These are phyloP conservation scores for Triplophysa bombifrons DNA, from an alignment of 2,797 vertebrate genomes.

Conservation along the genomic window DNA sequence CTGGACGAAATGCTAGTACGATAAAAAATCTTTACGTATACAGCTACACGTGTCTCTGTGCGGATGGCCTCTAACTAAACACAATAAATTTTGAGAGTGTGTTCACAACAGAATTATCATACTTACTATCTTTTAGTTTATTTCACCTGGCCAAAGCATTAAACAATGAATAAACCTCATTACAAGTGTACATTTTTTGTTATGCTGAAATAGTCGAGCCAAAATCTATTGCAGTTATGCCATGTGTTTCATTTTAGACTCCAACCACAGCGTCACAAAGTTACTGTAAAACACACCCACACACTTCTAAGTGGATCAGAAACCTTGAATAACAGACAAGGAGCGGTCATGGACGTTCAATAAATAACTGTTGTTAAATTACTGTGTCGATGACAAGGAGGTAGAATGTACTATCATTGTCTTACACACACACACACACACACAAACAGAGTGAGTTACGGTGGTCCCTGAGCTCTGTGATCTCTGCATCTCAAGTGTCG, in stretches of 20 bases:
- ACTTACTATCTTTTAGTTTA: neutral
- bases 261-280: constrained; percentile 17
- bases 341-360: constrained; percentile 6
- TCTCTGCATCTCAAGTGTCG: constrained; percentile 49
- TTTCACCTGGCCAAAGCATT: neutral
- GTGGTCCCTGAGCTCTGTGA: constrained; percentile 39
- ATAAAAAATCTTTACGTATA: no score
- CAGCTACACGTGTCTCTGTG: no score
- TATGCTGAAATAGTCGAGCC: neutral
- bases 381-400: neutral
- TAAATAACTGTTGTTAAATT: neutral
- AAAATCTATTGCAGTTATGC: constrained; percentile 11
- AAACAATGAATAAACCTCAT: neutral
- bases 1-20: no score
- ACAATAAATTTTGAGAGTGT: no score
- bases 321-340: constrained; percentile 2
- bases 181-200: neutral
- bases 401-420: constrained; percentile 40
- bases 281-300: constrained; percentile 29
- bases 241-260: constrained; percentile 41
- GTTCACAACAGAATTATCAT: no score
- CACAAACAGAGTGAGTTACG: constrained; percentile 47
- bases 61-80: no score
- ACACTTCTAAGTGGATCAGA: constrained; percentile 19
- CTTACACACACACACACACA: constrained; percentile 35